Evolutionary conservation across 2,888 invertebrate genomes (phyloP).

Genomic region (Agonopterix alstromeriana): DNA sequence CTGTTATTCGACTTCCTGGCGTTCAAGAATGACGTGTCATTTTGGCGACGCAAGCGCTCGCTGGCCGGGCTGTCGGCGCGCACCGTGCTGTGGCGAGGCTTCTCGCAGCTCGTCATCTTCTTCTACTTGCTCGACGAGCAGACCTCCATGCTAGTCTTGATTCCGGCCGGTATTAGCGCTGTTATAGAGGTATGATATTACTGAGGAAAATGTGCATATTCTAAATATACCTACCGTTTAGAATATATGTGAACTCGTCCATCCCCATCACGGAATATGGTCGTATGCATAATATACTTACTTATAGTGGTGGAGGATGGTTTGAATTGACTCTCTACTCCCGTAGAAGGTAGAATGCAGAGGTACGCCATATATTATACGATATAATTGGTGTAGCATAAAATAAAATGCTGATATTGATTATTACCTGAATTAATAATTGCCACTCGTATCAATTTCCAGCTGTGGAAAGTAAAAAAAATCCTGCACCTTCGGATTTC

Average conservation of each 20-base stretch:
- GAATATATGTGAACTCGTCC: no score
- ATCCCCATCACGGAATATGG: no score
- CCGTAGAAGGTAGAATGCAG: no score
- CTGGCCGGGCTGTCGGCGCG: conserved; percentile 93
- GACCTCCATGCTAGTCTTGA: conserved; percentile 91
- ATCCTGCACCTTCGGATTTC: conserved; percentile 85
- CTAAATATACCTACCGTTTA: no score
- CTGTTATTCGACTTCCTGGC: conserved; percentile 96
- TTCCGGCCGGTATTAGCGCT: conserved; percentile 91
- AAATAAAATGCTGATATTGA: no score
- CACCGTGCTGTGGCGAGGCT: conserved; percentile 94
- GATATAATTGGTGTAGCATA: no score
- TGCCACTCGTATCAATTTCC: conserved; percentile 50
- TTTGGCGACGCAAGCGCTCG: conserved; percentile 91
- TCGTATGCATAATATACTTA: no score
- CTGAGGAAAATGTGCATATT: no score
- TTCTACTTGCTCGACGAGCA: conserved; percentile 94
- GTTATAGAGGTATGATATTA: conserved; percentile 85
- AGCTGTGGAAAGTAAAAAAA: conserved; percentile 97
- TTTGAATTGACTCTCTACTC: no score
- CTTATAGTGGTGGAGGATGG: no score
- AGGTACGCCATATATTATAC: no score
- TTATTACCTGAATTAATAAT: background rate
- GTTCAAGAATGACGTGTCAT: conserved; percentile 97
- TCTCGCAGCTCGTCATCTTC: conserved; percentile 94